Base-by-base conservation (phyloP, 2,888 invertebrate genomes). In the Pseudeuparius sepicola region DNA sequence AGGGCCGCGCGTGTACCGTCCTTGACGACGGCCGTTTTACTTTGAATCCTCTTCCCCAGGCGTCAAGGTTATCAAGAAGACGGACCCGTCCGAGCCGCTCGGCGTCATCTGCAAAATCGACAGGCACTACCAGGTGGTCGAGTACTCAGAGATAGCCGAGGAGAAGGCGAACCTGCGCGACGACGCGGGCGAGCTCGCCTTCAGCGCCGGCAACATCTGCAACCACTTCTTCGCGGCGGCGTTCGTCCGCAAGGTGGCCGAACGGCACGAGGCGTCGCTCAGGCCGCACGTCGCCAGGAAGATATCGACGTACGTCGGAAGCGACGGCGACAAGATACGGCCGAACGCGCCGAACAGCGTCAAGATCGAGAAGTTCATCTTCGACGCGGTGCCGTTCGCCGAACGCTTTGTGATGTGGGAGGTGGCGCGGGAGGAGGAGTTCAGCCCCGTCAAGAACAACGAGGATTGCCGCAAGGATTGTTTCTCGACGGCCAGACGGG, bases 301-400 rank as follows among this genome's bases (percentile, higher is more conserved):
- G 67, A 97, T 96, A 66, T 94, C 98, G 44, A 82, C 94, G 0
- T 82, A 73, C 48, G 67, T 92, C 0, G 79, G 87, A 54, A 67
- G 68, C 2, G 66, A 72, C 9, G 87, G 89, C 3, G 65, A 73
- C 14, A 68, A 74, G 29, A 67, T 77, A 20, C 77, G 75, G 40
- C 94, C 98, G 0, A 70, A 73, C 0, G 72, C 75, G 42, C 81
- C 90, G 0, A 98, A 98, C 52, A 98, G 97, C 10, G 87, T 97
- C 44, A 99, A 99, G 67, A 82, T 98, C 64, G 98, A 99, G 57
- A 98, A 97, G 61, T 99, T 98, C 59, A 86, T 99, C 7, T 99
- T 99, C 59, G 98, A 99, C 61, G 94, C 96, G 0, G 97, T 99
- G 56, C 84, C 83, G 52, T 92, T 87, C 62, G 79, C 93, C 2